These are phyloP conservation scores for Amphipyra berbera DNA, from an alignment of 2,888 invertebrate genomes.

Conservation along the genomic window DNA sequence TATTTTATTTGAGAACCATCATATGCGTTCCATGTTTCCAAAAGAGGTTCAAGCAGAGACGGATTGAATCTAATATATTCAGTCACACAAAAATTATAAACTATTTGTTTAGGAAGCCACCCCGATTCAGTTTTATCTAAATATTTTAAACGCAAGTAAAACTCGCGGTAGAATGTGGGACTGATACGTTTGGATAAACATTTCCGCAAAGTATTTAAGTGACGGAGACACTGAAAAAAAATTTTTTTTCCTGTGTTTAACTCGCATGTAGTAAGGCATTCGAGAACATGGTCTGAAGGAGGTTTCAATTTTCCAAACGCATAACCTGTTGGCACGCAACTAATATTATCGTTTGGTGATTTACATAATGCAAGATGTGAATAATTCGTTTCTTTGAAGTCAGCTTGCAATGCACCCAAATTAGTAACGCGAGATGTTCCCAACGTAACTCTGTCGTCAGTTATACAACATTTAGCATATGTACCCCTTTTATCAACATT, in stretches of 20 bases:
- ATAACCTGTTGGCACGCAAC: constrained; percentile 74
- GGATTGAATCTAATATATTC: constrained; percentile 72
- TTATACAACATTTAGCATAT: constrained; percentile 66
- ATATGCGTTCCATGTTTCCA: constrained; percentile 73
- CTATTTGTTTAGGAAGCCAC: constrained; percentile 75
- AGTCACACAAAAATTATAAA: constrained; percentile 75
- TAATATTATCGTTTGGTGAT: constrained; percentile 79
- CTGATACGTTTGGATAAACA: constrained; percentile 59
- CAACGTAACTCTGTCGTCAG: constrained; percentile 57
- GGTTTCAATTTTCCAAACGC: constrained; percentile 77
- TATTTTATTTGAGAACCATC: constrained; percentile 77
- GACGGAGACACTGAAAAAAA: constrained; percentile 73
- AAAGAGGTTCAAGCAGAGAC: constrained; percentile 74
- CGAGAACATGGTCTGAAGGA: constrained; percentile 71
- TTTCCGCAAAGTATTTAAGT: constrained; percentile 73
- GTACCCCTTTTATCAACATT: constrained; percentile 74
- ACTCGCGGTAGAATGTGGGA: constrained; percentile 53
- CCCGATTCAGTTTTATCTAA: constrained; percentile 70
- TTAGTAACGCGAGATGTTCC: constrained; percentile 67
- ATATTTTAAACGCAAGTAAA: constrained; percentile 65
- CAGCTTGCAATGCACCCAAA: constrained; percentile 69
- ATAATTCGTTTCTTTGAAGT: constrained; percentile 62
- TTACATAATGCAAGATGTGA: constrained; percentile 68
- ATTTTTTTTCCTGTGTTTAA: constrained; percentile 69
- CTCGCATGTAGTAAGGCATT: constrained; percentile 66